phyloP scores from a whole-genome alignment of 2,113 vertebrate species.

The Terrapene triunguis region DNA sequence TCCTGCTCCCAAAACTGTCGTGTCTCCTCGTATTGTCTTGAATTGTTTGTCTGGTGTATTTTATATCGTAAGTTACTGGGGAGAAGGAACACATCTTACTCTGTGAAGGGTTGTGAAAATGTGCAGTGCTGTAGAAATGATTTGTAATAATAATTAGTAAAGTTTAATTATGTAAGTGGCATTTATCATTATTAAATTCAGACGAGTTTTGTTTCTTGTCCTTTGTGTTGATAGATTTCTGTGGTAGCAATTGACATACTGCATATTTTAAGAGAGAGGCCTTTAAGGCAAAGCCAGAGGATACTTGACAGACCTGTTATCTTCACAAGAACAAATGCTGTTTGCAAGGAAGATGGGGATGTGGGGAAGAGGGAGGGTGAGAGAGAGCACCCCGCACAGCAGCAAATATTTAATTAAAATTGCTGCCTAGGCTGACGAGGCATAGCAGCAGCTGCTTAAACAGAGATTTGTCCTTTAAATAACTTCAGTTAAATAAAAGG shows the following conservation, averaged over 20 bases:
- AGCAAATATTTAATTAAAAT: constrained; percentile 79
- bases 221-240: constrained; percentile 17
- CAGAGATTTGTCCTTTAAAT: constrained; percentile 71
- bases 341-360: constrained; percentile 26
- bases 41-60: neutral
- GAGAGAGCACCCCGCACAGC: constrained; percentile 23
- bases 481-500: constrained; percentile 57
- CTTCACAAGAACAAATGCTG: constrained; percentile 40
- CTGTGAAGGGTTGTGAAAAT: neutral
- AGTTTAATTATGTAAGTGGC: constrained; percentile 37
- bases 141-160: neutral
- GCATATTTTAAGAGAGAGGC: constrained; percentile 17
- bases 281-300: neutral
- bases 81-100: neutral
- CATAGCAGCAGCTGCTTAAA: constrained; percentile 78
- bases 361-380: neutral
- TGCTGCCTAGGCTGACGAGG: constrained; percentile 24
- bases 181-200: constrained; percentile 41
- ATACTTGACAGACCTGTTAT: constrained; percentile 37
- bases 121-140: neutral
- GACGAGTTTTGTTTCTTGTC: constrained; percentile 34
- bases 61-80: neutral
- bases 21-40: accelerated
- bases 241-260: neutral
- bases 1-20: neutral